Evolutionary conservation across 2,888 invertebrate species (phyloP), one percentile per base, ranked within the genome.

Genomic region (Nomada fucata): DNA sequence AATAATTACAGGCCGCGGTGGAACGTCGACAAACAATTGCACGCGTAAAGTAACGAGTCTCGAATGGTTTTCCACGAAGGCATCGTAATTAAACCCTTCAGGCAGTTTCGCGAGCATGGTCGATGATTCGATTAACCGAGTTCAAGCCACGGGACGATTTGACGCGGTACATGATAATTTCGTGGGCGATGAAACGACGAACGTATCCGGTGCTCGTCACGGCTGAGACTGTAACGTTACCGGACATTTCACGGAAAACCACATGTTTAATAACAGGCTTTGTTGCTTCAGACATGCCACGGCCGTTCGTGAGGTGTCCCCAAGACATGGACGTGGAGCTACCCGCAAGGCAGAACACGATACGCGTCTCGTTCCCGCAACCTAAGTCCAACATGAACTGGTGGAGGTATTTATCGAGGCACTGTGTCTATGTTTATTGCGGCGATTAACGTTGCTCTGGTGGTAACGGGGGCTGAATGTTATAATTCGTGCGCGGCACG

Each of bases 341-440:
- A 64, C 94, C 94, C 53, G 90, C 93, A 26, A 94, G 95, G 55
- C 94, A 94, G 85, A 93, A 92, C 57, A 93, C 94, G 20, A 94
- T 94, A 86, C 91, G 94, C 76, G 94, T 95, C 60, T 93, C 94
- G 64, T 94, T 96, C 74, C 95, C 95, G 2, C 94, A 95, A 78
- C 94, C 96, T 0, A 95, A 95, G 89, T 95, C 96, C 50, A 96
- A 96, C 92, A 94, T 96, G 90, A 96, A 96, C 91, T 96, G 95
- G 95, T 94, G 94, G 93, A 94, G 95, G 95, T 95, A 93, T 91
- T 91, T 79, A 74, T 75, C 10, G 26, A 26, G 20, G 44, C 23
- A 36, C 18, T 18, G 4, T 57, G 11, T 64, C 29, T 2, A n/a
- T 20, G 18, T 36, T 20, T 53, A 65, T 67, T 52, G 47, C 47